Evolutionary conservation across 2,797 vertebrate species (phyloP), one percentile per base, ranked within the genome.

Genomic region (Syngnathus rostellatus): DNA sequence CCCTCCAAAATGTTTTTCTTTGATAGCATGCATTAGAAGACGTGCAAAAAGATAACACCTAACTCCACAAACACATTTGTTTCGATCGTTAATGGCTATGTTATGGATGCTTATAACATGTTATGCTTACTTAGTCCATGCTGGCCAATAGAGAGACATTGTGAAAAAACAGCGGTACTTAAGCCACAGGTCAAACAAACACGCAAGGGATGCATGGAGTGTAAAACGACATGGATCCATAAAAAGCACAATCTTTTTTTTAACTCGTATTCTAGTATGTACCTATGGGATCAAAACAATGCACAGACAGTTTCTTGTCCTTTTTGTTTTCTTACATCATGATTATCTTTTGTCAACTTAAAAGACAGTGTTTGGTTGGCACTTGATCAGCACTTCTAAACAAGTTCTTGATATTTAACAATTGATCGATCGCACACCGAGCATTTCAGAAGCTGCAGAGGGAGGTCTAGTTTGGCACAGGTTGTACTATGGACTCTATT

Each of bases 1-100:
- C 80, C 85, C 81, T 81, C 80, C 88, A 91, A 90, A 87, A 31
- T 41, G 31, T 91, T 92, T 92, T 88, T 89, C 85, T 91, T 91
- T 88, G 90, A 92, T 91, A 91, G 90, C 91, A 92, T 92, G 91
- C 91, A 92, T 91, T 91, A 92, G 91, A 90, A 92, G 90, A 91
- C 90, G 89, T 91, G 90, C 90, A 91, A 91, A 92, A 92, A 92
- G 87, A 91, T 90, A 92, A 92, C 91, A 92, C 88, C 91, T 89
- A 92, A 92, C 89, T 91, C 88, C 91, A 92, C 90, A 86, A 91
- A 92, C 91, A 92, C 91, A 90, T 90, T 90, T 88, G 25, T 25
- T 88, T 31, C 0, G 89, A 89, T 89, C 87, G 87, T 91, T 91
- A 91, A 92, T 91, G 91, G 85, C 82, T 89, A 89, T 91, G 90